Evolutionary conservation across 2,888 invertebrate genomes (phyloP), one percentile per base, ranked within the genome.

Genomic region (Agrilus cyanescens): DNA sequence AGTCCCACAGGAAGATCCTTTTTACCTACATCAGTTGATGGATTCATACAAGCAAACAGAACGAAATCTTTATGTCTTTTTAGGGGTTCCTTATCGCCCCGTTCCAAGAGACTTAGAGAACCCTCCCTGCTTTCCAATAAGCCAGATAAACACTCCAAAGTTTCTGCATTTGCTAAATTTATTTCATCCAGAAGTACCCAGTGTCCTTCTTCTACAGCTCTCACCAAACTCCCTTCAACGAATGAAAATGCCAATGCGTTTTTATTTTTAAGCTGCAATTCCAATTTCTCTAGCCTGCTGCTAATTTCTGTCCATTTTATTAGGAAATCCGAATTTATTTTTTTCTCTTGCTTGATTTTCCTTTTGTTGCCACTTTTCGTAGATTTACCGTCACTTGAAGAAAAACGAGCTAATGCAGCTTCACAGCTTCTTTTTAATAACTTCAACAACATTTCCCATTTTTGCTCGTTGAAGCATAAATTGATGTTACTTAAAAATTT

Each of bases 41-140:
- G 98, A 68, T 99, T 99, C 98, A 99, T 99, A 57, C 97, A 98
- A 3, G 97, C 96, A 66, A 99, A 96, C 36, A 99, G 73, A 0
- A 90, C 84, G 59, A 98, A 97, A 56, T 89, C 76, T 0, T 80
- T 74, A 68, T 96, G 89, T 34, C 90, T 72, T 54, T 76, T 73
- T 2, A 96, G 77, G 0, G 87, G 85, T 46, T 81, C 76, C 53
- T 82, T 80, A 60, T 95, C 94, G n/a, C 94, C 93, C 53, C 88
- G 78, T 65, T 96, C 96, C 43, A 93, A 65, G 36, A 96, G 69
- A 41, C 87, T 82, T 32, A 96, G 70, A 0, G 85, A 86, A 18
- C 89, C 87, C 45, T 76, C 71, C 5, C 80, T 77, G 39, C 82
- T 81, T 65, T 97, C 96, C 39, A 97, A 65, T 34, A 97, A 72